Evolutionary conservation across 2,113 vertebrate genomes (phyloP).

Genomic region (Aegithalos caudatus): DNA sequence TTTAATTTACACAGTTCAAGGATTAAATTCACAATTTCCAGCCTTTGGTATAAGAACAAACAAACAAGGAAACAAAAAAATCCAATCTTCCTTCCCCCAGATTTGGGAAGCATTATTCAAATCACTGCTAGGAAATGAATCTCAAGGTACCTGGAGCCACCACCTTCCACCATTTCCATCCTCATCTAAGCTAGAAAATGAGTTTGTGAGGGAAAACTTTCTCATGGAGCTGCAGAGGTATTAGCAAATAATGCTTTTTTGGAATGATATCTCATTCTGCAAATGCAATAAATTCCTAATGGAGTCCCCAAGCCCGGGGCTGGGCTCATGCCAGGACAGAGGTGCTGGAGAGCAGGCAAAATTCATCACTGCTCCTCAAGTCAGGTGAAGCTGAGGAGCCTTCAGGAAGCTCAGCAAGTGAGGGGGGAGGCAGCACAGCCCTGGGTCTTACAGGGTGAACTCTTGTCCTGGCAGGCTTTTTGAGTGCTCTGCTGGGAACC

Average conservation of each 20-base stretch:
- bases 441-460: neutral
- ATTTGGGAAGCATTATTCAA: neutral
- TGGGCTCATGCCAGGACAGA: neutral
- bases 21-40: conserved; percentile 52
- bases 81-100: neutral
- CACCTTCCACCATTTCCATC: neutral
- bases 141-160: neutral
- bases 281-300: neutral
- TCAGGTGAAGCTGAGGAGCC: neutral
- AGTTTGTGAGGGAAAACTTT: neutral
- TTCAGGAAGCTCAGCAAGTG: neutral
- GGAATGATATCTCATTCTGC: neutral
- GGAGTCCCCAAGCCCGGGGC: neutral
- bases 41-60: neutral
- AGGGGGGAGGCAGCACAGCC: neutral
- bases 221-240: neutral
- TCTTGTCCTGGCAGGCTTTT: neutral
- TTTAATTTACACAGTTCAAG: conserved; percentile 29
- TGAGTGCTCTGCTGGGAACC: neutral
- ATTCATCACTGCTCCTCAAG: neutral
- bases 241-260: neutral
- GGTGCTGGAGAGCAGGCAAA: neutral
- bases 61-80: neutral
- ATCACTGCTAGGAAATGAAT: neutral
- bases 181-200: neutral